Conservation (phyloP, 2,797 vertebrate genomes). For the Halcyon chelicuti region DNA sequence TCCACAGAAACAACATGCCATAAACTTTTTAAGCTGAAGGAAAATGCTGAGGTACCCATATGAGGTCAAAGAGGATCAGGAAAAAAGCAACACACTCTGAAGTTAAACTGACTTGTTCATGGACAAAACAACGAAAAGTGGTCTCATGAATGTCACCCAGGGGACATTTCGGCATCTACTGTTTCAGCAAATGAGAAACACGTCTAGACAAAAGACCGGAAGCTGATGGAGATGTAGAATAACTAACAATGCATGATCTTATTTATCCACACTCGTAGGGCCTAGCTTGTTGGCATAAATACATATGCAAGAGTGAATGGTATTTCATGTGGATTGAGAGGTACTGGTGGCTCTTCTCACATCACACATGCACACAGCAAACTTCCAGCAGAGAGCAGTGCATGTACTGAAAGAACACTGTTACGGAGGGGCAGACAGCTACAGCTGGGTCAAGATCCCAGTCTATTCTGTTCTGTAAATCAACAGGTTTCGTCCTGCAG, state of each 20-base stretch:
- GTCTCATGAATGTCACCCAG: not conserved
- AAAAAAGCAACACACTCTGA: not conserved
- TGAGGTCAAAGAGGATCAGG: not conserved
- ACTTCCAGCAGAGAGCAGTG: conserved; percentile 68
- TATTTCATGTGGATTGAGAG: not conserved
- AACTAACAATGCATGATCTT: not conserved
- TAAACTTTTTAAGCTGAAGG: not conserved
- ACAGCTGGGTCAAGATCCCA: not conserved
- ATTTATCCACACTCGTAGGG: not conserved
- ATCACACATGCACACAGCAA: accelerated
- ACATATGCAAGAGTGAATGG: not conserved
- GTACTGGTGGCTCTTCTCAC: not conserved
- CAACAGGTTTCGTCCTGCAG: not conserved
- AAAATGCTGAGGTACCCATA: not conserved
- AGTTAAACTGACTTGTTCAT: not conserved
- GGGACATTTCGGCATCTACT: not conserved
- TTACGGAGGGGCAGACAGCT: not conserved
- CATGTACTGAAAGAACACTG: not conserved
- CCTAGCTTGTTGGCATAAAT: not conserved
- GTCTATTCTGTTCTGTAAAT: not conserved
- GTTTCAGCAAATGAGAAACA: not conserved
- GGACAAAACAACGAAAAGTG: not conserved
- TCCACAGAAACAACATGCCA: not conserved
- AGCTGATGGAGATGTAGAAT: not conserved
- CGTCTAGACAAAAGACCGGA: not conserved